Percentiles rank a stretch among this genome's conserved stretches.
phyloP scores from a whole-genome alignment of 2,113 vertebrate genomes.

The Scopus umbretta region DNA sequence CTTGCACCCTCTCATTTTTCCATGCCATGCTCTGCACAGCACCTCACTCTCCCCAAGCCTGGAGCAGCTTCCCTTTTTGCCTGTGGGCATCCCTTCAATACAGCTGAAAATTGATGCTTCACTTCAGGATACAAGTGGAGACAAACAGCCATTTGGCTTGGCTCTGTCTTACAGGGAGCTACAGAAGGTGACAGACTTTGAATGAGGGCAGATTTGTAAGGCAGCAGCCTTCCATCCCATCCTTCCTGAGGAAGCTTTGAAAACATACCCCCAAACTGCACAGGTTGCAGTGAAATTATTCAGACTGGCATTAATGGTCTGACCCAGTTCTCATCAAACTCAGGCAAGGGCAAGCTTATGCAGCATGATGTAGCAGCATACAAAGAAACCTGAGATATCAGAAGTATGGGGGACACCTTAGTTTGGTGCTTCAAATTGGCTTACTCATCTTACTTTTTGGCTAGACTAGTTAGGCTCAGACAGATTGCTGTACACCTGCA shows the following conservation, averaged over 20 bases:
- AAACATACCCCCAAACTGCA: background rate
- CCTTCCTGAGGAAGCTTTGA: background rate
- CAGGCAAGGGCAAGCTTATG: background rate
- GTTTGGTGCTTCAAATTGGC: background rate
- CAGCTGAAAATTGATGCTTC: background rate
- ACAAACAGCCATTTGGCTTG: background rate
- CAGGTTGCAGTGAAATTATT: background rate
- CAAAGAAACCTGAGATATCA: background rate
- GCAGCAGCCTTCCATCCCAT: background rate
- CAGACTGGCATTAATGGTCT: background rate
- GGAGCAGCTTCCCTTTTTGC: background rate
- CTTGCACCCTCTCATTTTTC: background rate
- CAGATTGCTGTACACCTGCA: background rate
- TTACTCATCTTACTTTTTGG: background rate
- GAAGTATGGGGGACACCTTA: background rate
- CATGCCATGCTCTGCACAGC: background rate
- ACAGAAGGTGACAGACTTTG: fast-evolving
- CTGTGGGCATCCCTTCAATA: background rate
- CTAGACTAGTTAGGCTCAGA: background rate
- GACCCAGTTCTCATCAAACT: background rate
- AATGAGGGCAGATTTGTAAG: background rate
- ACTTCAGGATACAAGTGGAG: background rate
- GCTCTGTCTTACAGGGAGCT: background rate
- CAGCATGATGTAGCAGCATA: background rate
- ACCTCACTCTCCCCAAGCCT: background rate